Evolutionary conservation across 1,140 invertebrate species (phyloP).

Genomic region (Drosophila obscura): DNA sequence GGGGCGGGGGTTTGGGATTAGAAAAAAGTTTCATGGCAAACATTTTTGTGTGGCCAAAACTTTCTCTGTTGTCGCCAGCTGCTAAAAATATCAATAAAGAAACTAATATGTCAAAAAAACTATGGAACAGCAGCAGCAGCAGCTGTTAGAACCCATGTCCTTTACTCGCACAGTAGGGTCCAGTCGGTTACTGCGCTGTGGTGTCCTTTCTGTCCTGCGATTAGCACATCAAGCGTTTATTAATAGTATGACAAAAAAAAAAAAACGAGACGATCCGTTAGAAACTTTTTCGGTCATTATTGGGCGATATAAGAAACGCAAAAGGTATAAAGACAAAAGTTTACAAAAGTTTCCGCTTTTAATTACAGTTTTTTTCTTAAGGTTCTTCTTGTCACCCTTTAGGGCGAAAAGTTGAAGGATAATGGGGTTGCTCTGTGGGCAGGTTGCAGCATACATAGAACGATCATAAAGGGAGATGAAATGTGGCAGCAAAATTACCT

Average conservation of each 20-base stretch:
- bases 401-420: conserved; percentile 5
- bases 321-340: conserved; percentile 67
- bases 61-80: conserved; percentile 60
- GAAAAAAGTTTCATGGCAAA: conserved; percentile 58
- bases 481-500: no score
- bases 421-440: background rate
- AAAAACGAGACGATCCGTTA: conserved; percentile 32
- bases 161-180: conserved; percentile 14
- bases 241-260: conserved; percentile 62
- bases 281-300: conserved; percentile 67
- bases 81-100: conserved; percentile 73
- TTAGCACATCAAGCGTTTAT: conserved; percentile 78
- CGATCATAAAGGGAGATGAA: no score
- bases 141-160: conserved; percentile 18
- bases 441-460: no score
- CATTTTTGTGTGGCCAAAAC: conserved; percentile 42
- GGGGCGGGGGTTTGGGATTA: background rate
- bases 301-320: conserved; percentile 21
- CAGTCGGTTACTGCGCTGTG: conserved; percentile 8
- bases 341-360: conserved; percentile 73
- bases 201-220: conserved; percentile 47
- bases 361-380: conserved; percentile 68
- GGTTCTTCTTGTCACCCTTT: conserved; percentile 24
- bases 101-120: conserved; percentile 70
- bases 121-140: conserved; percentile 49